A percentile compares a stretch with the other conserved stretches of the same genome.
Conservation (phyloP, 2,113 vertebrate species). For the Halcyon senegalensis region DNA sequence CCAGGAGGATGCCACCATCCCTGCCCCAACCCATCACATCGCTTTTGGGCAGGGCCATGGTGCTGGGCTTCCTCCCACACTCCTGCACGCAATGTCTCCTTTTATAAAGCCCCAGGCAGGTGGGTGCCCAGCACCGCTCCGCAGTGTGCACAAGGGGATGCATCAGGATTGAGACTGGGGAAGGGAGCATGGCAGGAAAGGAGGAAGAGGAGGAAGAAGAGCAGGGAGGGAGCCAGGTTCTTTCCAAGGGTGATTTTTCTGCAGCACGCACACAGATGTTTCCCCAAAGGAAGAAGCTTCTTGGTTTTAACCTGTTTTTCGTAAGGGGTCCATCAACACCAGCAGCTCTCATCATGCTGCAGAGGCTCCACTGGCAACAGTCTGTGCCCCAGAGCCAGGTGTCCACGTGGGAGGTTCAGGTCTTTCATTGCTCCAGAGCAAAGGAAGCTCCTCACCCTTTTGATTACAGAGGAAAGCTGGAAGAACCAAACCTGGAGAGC, state of each 20-base stretch:
- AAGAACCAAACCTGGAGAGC: neutral
- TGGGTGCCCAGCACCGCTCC: neutral
- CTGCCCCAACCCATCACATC: neutral
- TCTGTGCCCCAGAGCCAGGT: neutral
- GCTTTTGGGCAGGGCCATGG: fast-evolving
- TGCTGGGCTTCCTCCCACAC: neutral
- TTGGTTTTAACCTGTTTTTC: neutral
- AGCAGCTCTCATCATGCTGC: neutral
- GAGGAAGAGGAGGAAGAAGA: neutral
- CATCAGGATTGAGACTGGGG: fast-evolving
- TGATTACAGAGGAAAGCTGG: slow-evolving; percentile 15
- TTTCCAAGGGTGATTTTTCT: neutral
- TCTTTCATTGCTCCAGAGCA: neutral
- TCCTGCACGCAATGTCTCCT: neutral
- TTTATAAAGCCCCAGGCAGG: neutral
- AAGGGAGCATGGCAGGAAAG: neutral
- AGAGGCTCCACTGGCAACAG: neutral
- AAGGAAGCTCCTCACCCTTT: slow-evolving; percentile 27
- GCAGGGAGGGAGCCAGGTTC: neutral
- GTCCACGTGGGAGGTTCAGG: neutral
- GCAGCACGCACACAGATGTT: neutral
- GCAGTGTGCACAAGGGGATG: fast-evolving
- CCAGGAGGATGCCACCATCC: fast-evolving
- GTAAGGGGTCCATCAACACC: neutral
- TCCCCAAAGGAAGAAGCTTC: neutral